Percentiles rank a stretch among this genome's conserved stretches.
phyloP scores from a whole-genome alignment of 2,888 invertebrate genomes.

The Heliconius charithonia region DNA sequence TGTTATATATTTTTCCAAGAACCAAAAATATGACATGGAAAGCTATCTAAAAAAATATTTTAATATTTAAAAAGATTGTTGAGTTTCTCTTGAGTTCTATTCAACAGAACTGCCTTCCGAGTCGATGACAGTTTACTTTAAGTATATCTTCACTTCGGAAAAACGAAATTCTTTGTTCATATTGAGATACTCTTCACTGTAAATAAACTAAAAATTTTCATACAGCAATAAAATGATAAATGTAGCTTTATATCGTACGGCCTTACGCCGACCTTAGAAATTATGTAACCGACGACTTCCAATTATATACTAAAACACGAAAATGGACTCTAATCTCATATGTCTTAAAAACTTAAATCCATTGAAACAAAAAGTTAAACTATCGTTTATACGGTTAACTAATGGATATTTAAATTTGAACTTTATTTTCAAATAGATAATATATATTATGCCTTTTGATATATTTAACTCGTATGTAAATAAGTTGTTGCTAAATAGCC shows the following conservation, averaged over 20 bases:
- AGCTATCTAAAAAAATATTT: too few species aligned
- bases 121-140: too few species aligned
- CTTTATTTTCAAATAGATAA: constrained; percentile 4
- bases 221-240: constrained; percentile 4
- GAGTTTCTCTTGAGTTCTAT: too few species aligned
- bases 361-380: not conserved
- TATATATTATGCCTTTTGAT: not conserved
- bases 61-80: too few species aligned
- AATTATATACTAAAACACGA: not conserved
- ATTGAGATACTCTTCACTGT: not conserved
- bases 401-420: not conserved
- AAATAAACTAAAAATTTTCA: not conserved
- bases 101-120: too few species aligned
- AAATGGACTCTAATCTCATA: not conserved
- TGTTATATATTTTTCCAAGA: too few species aligned
- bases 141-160: too few species aligned
- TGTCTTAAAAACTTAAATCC: not conserved
- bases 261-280: constrained; percentile 56
- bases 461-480: not conserved
- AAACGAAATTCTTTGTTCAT: too few species aligned
- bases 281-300: constrained; percentile 48
- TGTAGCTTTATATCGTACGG: constrained; percentile 30
- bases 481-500: constrained; percentile 30
- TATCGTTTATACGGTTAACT: not conserved
- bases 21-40: too few species aligned